phyloP scores from a whole-genome alignment of 2,113 vertebrate genomes.

The Grammomys dolichurus region DNA sequence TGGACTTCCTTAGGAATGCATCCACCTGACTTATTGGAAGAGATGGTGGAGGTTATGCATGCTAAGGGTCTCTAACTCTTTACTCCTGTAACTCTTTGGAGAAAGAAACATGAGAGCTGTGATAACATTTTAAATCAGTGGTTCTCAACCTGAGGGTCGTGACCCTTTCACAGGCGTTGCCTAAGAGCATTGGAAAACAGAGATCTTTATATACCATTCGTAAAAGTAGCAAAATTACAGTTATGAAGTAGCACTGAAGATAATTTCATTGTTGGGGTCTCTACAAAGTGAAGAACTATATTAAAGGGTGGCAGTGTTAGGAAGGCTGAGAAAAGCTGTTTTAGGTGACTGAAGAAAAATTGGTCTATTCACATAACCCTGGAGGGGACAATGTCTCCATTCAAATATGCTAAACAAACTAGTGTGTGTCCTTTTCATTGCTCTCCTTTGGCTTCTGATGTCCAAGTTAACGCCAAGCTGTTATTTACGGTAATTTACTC shows the following conservation, averaged over 20 bases:
- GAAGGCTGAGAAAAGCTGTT: background rate
- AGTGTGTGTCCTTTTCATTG: background rate
- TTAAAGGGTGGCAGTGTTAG: background rate
- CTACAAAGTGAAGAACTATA: background rate
- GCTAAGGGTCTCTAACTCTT: background rate
- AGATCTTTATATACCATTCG: background rate
- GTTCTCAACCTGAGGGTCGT: background rate
- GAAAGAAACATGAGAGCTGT: background rate
- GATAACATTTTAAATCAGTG: background rate
- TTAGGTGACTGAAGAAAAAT: slow-evolving; percentile 3
- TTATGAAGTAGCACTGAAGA: background rate
- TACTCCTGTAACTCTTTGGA: background rate
- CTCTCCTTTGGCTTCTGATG: background rate
- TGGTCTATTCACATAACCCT: background rate
- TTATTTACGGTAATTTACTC: background rate
- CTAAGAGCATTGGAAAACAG: background rate
- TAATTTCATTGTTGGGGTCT: background rate
- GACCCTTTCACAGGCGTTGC: background rate
- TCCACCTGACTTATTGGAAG: background rate
- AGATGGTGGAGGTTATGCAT: background rate
- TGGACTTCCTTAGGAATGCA: background rate
- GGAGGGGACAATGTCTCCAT: background rate
- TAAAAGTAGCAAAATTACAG: background rate
- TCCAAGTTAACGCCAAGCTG: background rate
- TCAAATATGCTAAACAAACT: background rate